These are phyloP conservation scores for Epinotia bilunana DNA, from an alignment of 2,888 invertebrate species.

Conservation along the genomic window DNA sequence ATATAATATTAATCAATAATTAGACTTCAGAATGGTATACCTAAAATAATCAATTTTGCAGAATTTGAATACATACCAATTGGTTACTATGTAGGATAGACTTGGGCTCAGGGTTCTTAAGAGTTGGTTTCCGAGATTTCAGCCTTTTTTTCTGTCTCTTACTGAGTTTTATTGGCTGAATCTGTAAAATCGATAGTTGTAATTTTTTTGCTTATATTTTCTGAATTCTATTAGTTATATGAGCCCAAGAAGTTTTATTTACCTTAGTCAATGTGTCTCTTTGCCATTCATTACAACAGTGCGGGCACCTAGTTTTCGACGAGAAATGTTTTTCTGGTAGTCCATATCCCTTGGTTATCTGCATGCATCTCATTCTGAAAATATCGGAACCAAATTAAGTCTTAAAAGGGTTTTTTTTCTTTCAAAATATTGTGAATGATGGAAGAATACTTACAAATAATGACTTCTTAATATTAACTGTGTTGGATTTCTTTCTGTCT, in stretches of 20 bases:
- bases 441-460: constrained; percentile 68
- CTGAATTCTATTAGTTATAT: neutral
- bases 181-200: constrained; percentile 55
- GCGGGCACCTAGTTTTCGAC: constrained; percentile 63
- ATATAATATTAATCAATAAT: neutral
- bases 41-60: neutral
- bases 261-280: constrained; percentile 62
- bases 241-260: constrained; percentile 42
- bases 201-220: neutral
- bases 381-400: constrained; percentile 13
- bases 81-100: constrained; percentile 62
- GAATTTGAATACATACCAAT: constrained; percentile 61
- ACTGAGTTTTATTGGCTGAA: constrained; percentile 59
- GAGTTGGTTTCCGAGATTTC: constrained; percentile 53
- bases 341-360: constrained; percentile 63
- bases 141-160: constrained; percentile 63
- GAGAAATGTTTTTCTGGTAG: constrained; percentile 72
- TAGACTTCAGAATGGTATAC: neutral
- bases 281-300: constrained; percentile 71
- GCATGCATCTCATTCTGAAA: constrained; percentile 71
- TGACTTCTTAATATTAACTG: constrained; percentile 66
- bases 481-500: constrained; percentile 51
- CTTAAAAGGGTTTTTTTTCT: neutral
- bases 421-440: neutral
- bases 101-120: constrained; percentile 48